phyloP scores from a whole-genome alignment of 2,113 vertebrate species.

The Cariama cristata region DNA sequence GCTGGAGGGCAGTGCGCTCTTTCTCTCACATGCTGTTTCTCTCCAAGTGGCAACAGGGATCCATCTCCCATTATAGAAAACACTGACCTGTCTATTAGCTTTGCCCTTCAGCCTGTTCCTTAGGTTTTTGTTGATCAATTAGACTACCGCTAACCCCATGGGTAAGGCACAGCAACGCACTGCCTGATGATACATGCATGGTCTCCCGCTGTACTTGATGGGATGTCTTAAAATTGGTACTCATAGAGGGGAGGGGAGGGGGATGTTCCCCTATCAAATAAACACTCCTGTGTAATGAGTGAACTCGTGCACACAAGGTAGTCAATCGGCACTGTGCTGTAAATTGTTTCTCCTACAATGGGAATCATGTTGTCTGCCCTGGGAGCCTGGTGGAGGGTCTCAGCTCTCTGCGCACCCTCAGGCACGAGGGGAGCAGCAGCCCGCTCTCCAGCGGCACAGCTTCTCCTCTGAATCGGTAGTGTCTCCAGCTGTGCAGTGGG shows the following conservation, averaged over 20 bases:
- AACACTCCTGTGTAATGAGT: background rate
- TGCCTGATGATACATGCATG: rapidly evolving
- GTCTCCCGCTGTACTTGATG: background rate
- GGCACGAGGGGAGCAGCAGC: background rate
- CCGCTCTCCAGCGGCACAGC: rapidly evolving
- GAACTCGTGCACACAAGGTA: background rate
- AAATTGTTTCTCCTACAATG: background rate
- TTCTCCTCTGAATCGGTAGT: background rate
- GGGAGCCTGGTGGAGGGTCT: background rate
- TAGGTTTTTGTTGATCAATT: background rate
- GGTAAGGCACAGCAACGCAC: background rate
- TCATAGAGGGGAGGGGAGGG: rapidly evolving
- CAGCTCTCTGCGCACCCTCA: background rate
- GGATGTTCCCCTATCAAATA: background rate
- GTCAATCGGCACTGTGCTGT: no score
- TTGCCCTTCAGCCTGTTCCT: background rate
- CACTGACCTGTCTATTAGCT: background rate
- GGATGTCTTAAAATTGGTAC: background rate
- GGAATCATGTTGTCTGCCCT: background rate
- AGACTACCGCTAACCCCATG: background rate
- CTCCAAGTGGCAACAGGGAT: rapidly evolving
- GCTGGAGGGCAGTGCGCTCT: rapidly evolving
- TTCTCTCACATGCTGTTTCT: background rate
- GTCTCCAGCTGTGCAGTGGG: background rate
- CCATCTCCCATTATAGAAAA: background rate